phyloP scores from a whole-genome alignment of 2,113 vertebrate species.

The Anhinga rufa region DNA sequence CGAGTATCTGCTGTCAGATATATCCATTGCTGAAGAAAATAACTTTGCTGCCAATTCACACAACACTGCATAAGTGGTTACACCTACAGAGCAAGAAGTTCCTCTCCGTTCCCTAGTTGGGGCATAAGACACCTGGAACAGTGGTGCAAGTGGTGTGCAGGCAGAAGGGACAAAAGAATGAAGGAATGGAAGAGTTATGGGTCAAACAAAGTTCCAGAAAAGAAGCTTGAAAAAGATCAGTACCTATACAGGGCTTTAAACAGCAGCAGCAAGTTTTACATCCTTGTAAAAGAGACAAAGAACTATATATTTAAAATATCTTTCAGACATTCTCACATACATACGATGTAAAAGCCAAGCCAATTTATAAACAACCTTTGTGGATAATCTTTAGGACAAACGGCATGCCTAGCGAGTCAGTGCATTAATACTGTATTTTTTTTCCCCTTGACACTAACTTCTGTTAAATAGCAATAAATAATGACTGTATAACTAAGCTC shows the following conservation, averaged over 20 bases:
- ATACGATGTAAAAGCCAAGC: background rate
- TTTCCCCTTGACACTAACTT: background rate
- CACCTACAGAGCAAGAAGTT: background rate
- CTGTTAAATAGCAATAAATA: background rate
- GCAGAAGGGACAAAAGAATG: background rate
- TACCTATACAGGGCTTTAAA: background rate
- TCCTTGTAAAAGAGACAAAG: background rate
- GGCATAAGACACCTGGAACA: background rate
- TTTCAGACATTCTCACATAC: background rate
- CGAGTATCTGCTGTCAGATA: background rate
- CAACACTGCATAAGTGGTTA: background rate
- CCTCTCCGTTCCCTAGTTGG: background rate
- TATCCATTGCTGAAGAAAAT: background rate
- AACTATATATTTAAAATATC: background rate
- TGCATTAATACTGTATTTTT: background rate
- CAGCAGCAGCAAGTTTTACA: background rate
- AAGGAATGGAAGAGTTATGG: background rate
- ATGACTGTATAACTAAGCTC: background rate
- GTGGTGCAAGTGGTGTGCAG: accelerated
- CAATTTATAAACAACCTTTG: background rate
- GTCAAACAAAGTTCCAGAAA: background rate
- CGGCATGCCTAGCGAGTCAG: accelerated
- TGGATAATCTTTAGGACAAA: background rate
- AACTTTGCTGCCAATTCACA: background rate
- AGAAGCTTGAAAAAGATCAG: background rate